phyloP scores from a whole-genome alignment of 2,888 invertebrate genomes.

The Perdita meconis region DNA sequence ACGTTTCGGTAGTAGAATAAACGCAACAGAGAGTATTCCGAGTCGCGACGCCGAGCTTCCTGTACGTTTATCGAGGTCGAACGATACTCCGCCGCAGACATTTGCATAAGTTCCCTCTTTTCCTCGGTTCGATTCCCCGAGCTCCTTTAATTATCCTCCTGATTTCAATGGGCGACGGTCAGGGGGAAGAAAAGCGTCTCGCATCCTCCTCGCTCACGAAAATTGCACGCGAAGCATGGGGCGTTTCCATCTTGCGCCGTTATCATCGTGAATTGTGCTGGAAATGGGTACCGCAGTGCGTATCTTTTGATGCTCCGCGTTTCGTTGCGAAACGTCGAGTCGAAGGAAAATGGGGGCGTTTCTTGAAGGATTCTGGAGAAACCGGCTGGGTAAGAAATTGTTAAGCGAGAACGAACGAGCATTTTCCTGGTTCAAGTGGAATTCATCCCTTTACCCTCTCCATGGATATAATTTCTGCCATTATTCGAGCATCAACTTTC shows the following conservation, averaged over 20 bases:
- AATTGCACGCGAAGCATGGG: not conserved
- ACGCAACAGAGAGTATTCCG: constrained; percentile 16
- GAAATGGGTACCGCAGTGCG: constrained; percentile 37
- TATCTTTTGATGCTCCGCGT: constrained; percentile 13
- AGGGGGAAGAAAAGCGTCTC: not conserved
- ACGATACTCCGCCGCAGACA: not conserved
- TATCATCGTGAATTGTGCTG: not conserved
- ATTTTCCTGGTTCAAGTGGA: too few species aligned
- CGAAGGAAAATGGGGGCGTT: too few species aligned
- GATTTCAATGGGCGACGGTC: not conserved
- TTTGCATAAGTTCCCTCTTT: not conserved
- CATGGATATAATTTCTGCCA: too few species aligned
- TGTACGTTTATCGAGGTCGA: not conserved
- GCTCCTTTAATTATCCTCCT: not conserved
- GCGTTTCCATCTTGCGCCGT: not conserved
- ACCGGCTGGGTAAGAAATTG: too few species aligned
- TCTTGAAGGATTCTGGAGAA: too few species aligned
- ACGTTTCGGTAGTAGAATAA: not conserved
- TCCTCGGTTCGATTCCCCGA: not conserved
- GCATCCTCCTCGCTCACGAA: not conserved
- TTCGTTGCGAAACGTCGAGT: not conserved
- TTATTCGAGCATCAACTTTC: too few species aligned
- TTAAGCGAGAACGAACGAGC: too few species aligned
- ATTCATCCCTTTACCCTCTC: too few species aligned
- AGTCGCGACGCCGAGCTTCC: not conserved